These are phyloP conservation scores for Rhagium mordax DNA, from an alignment of 2,888 invertebrate species.

Conservation along the genomic window DNA sequence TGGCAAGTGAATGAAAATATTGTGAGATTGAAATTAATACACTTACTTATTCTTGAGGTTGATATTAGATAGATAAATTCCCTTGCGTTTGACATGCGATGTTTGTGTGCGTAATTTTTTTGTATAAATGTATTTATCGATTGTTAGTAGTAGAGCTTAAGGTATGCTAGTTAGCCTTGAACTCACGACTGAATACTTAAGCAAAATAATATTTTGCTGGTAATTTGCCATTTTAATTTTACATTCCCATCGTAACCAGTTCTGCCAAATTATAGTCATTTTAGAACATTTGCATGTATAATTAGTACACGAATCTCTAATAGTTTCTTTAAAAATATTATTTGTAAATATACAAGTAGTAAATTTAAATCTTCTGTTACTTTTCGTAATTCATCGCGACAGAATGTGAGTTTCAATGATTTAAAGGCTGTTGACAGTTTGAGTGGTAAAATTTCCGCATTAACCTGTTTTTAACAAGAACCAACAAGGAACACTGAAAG, in stretches of 20 bases:
- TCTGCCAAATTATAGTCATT: conserved; percentile 22
- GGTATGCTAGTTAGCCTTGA: conserved; percentile 23
- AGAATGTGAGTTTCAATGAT: too few relatives aligned
- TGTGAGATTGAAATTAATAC: conserved; percentile 6
- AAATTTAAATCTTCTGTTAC: neutral
- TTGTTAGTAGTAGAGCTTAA: conserved; percentile 6
- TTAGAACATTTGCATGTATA: conserved; percentile 11
- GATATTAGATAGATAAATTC: neutral
- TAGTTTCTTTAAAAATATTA: neutral
- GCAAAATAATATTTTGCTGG: conserved; percentile 12
- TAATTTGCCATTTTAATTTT: conserved; percentile 6
- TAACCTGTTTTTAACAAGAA: neutral
- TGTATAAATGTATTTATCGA: conserved; percentile 1
- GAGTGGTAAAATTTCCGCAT: neutral
- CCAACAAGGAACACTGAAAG: neutral
- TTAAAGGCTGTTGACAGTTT: neutral
- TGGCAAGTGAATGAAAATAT: too few relatives aligned
- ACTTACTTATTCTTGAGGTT: neutral
- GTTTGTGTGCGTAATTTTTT: conserved; percentile 12
- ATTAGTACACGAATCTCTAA: neutral
- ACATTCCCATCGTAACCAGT: conserved; percentile 10
- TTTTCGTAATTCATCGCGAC: neutral
- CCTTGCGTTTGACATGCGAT: conserved; percentile 21
- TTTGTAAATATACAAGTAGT: neutral
- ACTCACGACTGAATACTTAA: conserved; percentile 4